Evolutionary conservation across 2,113 vertebrate species (phyloP).

Genomic region (Cepphus grylle): DNA sequence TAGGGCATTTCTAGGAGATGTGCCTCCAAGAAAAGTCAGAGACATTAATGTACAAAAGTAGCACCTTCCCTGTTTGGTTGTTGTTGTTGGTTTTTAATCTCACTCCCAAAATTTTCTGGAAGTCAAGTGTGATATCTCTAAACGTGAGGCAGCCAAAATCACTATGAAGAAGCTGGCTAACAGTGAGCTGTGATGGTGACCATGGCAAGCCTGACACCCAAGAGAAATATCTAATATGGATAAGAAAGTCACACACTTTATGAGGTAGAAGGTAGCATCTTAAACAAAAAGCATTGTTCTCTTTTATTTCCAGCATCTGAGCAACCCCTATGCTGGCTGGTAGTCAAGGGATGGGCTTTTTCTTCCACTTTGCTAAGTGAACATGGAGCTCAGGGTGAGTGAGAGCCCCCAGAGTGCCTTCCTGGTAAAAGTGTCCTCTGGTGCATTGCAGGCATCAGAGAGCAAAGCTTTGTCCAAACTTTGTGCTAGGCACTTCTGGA

Average conservation of each 20-base stretch:
- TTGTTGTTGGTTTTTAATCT: neutral
- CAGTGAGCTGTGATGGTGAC: neutral
- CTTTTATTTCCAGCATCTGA: neutral
- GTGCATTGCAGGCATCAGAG: neutral
- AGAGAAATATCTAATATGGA: neutral
- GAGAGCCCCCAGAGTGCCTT: neutral
- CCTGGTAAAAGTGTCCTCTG: neutral
- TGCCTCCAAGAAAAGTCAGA: neutral
- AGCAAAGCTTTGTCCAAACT: neutral
- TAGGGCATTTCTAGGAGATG: neutral
- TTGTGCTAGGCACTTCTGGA: neutral
- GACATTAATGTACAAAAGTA: neutral
- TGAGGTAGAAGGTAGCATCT: neutral
- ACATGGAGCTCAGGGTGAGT: neutral
- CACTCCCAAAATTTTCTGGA: neutral
- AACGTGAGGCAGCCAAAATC: neutral
- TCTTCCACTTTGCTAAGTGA: neutral
- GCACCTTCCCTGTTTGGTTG: accelerated
- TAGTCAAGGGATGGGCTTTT: neutral
- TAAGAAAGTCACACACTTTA: neutral
- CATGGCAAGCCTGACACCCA: neutral
- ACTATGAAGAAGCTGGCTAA: neutral
- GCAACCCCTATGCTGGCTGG: neutral
- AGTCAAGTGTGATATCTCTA: neutral
- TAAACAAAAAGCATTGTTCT: neutral